These are phyloP conservation scores for Polyergus mexicanus DNA, from an alignment of 1,140 invertebrate genomes.

Conservation along the genomic window DNA sequence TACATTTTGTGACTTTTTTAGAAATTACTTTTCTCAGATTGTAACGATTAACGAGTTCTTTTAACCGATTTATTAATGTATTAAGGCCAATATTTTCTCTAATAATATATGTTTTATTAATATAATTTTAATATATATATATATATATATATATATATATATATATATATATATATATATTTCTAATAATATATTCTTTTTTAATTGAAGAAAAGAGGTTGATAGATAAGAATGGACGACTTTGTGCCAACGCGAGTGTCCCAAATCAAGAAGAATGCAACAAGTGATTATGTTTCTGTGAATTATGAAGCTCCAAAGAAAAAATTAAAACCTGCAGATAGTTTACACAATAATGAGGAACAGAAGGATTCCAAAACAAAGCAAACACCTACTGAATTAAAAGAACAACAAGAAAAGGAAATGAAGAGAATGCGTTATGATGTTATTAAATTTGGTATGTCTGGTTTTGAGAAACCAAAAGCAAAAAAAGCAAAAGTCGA, in stretches of 20 bases:
- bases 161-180: background rate
- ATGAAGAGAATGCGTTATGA: conserved; percentile 88
- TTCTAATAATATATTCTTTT: background rate
- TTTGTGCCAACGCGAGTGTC: conserved; percentile 88
- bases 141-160: background rate
- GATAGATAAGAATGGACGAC: conserved; percentile 74
- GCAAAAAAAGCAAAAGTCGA: conserved; percentile 88
- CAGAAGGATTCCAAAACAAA: background rate
- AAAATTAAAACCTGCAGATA: conserved; percentile 76
- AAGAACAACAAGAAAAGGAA: conserved; percentile 84
- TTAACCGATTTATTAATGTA: background rate
- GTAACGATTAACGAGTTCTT: background rate
- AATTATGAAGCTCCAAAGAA: conserved; percentile 86
- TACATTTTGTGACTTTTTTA: background rate
- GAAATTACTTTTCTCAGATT: conserved; percentile 3
- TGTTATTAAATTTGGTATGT: conserved; percentile 89
- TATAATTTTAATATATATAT: background rate
- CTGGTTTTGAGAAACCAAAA: conserved; percentile 87
- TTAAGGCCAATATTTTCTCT: background rate
- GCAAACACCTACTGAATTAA: conserved; percentile 59
- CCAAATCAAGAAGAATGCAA: conserved; percentile 83
- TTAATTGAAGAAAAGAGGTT: background rate
- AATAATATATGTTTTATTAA: background rate
- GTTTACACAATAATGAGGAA: conserved; percentile 6
- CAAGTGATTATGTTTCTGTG: conserved; percentile 84